These are phyloP conservation scores for Falco concolor DNA, from an alignment of 2,797 vertebrate genomes.

Conservation along the genomic window DNA sequence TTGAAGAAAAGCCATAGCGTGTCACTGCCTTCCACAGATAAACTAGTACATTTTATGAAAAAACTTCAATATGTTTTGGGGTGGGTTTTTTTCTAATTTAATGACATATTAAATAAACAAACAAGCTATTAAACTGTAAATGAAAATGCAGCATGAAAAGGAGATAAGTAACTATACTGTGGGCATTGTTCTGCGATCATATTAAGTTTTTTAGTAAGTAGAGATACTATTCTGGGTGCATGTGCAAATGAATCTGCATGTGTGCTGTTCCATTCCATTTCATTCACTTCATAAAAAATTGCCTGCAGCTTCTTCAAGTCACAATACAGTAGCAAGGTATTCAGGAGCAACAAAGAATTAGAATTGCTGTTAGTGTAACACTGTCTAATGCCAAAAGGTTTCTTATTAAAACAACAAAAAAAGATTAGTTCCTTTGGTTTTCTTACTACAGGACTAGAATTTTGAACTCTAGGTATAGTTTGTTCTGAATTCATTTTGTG, in stretches of 20 bases:
- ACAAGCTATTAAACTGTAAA: neutral
- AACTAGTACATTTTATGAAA: neutral
- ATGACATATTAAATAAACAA: neutral
- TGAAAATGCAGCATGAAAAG: neutral
- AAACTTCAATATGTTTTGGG: neutral
- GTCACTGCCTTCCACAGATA: neutral
- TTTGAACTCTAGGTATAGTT: neutral
- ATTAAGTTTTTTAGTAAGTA: neutral
- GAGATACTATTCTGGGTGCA: neutral
- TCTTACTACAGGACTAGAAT: neutral
- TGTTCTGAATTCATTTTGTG: neutral
- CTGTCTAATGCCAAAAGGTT: neutral
- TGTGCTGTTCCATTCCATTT: neutral
- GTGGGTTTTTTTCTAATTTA: neutral
- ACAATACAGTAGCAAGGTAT: neutral
- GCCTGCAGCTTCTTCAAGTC: neutral
- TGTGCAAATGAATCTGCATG: neutral
- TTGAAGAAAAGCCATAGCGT: neutral
- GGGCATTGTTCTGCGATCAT: neutral
- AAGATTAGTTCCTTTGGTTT: neutral
- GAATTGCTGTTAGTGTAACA: neutral
- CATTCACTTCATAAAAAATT: neutral
- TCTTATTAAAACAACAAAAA: neutral
- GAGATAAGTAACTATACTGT: neutral
- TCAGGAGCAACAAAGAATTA: neutral